Conservation (phyloP, 37 sponge, comb jelly and placozoan species). For the Axinella damicornis region DNA sequence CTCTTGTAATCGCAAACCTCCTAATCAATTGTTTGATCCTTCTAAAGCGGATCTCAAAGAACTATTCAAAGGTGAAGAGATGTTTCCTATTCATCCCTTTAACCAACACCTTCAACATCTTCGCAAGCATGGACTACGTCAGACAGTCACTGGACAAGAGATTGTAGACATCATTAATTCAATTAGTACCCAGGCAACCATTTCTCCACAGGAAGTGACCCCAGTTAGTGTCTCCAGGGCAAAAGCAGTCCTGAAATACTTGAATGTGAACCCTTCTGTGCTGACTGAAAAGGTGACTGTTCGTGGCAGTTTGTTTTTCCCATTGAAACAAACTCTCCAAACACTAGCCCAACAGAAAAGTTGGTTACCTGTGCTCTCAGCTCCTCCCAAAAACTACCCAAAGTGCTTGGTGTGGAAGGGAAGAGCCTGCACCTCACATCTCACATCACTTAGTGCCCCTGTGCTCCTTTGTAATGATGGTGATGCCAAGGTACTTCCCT, state of each 20-base stretch:
- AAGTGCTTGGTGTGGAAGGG: conserved; percentile 55
- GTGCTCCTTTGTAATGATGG: not conserved
- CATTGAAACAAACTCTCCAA: not conserved
- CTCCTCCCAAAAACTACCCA: conserved; percentile 35
- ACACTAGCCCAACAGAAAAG: not conserved
- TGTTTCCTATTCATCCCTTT: not conserved
- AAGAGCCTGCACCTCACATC: conserved; percentile 20
- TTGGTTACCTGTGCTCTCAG: conserved; percentile 52
- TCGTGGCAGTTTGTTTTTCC: too few species aligned
- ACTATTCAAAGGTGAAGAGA: not conserved
- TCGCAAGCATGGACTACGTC: conserved; percentile 21
- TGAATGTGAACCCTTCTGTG: not conserved
- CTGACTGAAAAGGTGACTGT: too few species aligned
- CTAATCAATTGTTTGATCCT: not conserved
- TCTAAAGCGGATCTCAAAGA: not conserved
- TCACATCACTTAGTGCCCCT: conserved; percentile 4
- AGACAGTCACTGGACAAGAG: conserved; percentile 34
- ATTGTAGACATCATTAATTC: conserved; percentile 26
- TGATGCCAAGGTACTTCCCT: not conserved
- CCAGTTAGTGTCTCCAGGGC: conserved; percentile 12
- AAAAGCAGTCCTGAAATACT: conserved; percentile 41
- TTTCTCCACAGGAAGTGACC: conserved; percentile 15
- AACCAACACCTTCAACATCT: not conserved
- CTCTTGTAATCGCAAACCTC: not conserved
- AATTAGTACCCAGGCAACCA: not conserved